A percentile compares a stretch with the other conserved stretches of the same genome.
Evolutionary conservation across 2,797 vertebrate genomes (phyloP).

Genomic region (Gobionotothen gibberifrons): DNA sequence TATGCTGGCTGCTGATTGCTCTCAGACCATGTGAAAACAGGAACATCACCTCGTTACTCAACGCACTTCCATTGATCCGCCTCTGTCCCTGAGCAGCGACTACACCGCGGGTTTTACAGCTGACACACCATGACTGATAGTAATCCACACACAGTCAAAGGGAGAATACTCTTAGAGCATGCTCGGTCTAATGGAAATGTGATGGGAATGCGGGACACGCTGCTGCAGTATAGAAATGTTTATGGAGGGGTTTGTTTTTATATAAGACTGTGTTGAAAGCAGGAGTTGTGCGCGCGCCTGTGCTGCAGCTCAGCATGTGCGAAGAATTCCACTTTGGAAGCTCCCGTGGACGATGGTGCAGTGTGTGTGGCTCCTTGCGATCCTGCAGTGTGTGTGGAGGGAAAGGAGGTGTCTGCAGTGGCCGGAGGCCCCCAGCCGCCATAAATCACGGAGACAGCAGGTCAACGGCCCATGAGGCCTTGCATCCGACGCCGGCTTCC

Average conservation of each 20-base stretch:
- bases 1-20: slow-evolving; percentile 70
- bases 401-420: slow-evolving; percentile 77
- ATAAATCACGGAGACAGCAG: slow-evolving; percentile 84
- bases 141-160: slow-evolving; percentile 62
- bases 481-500: slow-evolving; percentile 76
- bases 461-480: slow-evolving; percentile 81
- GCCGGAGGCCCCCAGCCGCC: slow-evolving; percentile 75
- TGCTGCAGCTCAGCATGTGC: slow-evolving; percentile 43
- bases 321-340: slow-evolving; percentile 56
- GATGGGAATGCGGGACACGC: slow-evolving; percentile 37
- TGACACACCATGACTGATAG: slow-evolving; percentile 75
- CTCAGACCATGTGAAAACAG: slow-evolving; percentile 69
- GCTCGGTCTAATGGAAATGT: slow-evolving; percentile 50
- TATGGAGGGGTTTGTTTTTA: slow-evolving; percentile 62
- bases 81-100: slow-evolving; percentile 59
- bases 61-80: slow-evolving; percentile 81
- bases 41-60: slow-evolving; percentile 80
- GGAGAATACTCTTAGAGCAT: slow-evolving; percentile 37
- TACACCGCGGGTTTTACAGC: slow-evolving; percentile 64
- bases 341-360: slow-evolving; percentile 51
- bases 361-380: slow-evolving; percentile 59
- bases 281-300: slow-evolving; percentile 2
- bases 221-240: slow-evolving; percentile 59
- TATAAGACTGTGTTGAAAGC: slow-evolving; percentile 6
- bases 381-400: slow-evolving; percentile 59